Conservation (phyloP, 92 coral and sea anemone species). For the Chrysogorgia sp. region DNA sequence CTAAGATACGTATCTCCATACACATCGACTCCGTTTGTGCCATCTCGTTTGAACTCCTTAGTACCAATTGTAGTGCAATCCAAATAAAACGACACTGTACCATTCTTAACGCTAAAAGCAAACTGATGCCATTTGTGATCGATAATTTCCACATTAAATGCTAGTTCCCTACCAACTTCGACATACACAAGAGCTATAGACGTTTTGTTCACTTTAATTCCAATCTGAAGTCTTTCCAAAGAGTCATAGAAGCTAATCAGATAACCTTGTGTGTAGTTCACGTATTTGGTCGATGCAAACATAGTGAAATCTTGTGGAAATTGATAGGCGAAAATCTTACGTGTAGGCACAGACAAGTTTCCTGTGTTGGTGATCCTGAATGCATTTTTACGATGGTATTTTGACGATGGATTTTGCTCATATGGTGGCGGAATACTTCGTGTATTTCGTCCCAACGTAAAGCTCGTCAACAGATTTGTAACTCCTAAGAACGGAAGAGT, state of each 20-base stretch:
- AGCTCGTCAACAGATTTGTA: slow-evolving; percentile 16
- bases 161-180: slow-evolving; percentile 2
- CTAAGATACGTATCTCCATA: slow-evolving; percentile 15
- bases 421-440: slow-evolving; percentile 36
- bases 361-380: slow-evolving; percentile 14
- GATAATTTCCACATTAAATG: slow-evolving; percentile 70
- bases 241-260: slow-evolving; percentile 36
- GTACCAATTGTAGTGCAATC: slow-evolving; percentile 80
- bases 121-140: slow-evolving; percentile 78
- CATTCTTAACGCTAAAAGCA: slow-evolving; percentile 74
- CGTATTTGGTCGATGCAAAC: slow-evolving; percentile 28
- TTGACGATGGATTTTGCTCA: too few relatives aligned
- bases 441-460: slow-evolving; percentile 16
- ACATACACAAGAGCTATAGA: slow-evolving; percentile 28
- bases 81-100: slow-evolving; percentile 70
- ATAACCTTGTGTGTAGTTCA: slow-evolving; percentile 31
- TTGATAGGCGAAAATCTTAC: slow-evolving; percentile 12
- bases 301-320: slow-evolving; percentile 33
- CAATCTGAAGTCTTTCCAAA: slow-evolving; percentile 28
- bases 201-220: slow-evolving; percentile 19
- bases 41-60: slow-evolving; percentile 24
- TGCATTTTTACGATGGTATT: slow-evolving; percentile 4
- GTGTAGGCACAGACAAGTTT: slow-evolving; percentile 29
- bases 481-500: neutral
- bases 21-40: neutral